A percentile compares a stretch with the other conserved stretches of the same genome.
Evolutionary conservation across 2,888 invertebrate genomes (phyloP).

Genomic region (Philhelius pedissequus): DNA sequence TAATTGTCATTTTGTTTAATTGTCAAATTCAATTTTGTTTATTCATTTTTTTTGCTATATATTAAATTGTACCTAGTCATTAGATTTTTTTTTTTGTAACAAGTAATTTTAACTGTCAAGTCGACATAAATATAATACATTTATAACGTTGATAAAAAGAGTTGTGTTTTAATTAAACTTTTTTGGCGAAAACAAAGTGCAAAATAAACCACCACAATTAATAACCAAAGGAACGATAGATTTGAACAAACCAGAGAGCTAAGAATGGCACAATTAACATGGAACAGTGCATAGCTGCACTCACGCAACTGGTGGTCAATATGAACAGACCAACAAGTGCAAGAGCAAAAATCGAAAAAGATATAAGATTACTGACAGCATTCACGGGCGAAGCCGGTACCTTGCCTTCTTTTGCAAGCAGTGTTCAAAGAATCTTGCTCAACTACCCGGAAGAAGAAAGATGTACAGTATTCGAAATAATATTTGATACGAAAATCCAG

Average conservation of each 20-base stretch:
- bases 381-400: neutral
- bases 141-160: no score
- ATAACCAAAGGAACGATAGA: neutral
- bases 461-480: neutral
- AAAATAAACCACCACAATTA: neutral
- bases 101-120: no score
- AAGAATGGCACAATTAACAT: neutral
- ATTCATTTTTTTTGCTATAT: no score
- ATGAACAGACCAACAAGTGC: neutral
- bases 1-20: no score
- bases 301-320: neutral
- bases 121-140: no score
- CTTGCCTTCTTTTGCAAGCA: neutral
- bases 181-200: no score
- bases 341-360: neutral
- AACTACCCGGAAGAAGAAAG: neutral
- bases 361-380: neutral
- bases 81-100: no score
- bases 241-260: neutral
- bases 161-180: no score
- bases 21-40: no score
- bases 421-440: neutral
- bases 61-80: no score
- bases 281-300: neutral
- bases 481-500: neutral